Base-by-base conservation (phyloP, 2,888 invertebrate genomes). In the Ormyrus rosae region DNA sequence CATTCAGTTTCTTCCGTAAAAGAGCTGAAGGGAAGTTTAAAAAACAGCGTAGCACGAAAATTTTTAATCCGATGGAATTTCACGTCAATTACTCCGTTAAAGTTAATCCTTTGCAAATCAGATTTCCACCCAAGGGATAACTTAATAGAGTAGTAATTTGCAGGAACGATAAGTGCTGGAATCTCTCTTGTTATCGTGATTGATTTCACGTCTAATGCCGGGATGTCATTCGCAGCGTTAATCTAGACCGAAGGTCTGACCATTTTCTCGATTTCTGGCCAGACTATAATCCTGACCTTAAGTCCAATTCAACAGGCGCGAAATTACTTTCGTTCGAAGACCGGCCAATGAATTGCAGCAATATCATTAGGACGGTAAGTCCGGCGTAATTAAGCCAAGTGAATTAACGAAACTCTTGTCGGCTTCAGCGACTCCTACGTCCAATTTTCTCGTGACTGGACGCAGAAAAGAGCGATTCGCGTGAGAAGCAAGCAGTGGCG, bases 141-240 rank as follows among this genome's bases (percentile, higher is more conserved):
- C 58, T 65, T 19, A 51, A 67, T 67, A 65, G 58, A 56, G 56
- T 65, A 58, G 65, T 74, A 65, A 56, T 74, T 65, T 34, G 6
- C 19, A 50, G 46, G 45, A 3, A 11, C 53, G 53, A 53, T 13
- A 2, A 10, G 7, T 64, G n/a, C 6, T 11, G 61, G n/a, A 55
- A 58, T 56, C 19, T 19, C 46, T 45, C 65, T 74, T 45, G 50
- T 58, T 58, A 58, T 58, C 58, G 56, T 67, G 74, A 74, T 74
- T 74, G 65, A 74, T 74, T 65, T 74, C 50, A n/a, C 58, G 50
- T 58, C 56, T 13, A 74, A 65, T 74, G 58, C 65, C 45, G 50
- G 5, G 60, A 13, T 48, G 61, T 55, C 65, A 58, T 56, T 13
- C 61, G 6, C 51, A 71, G 51, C 51, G 50, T 71, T 71, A 60